These are phyloP conservation scores for Aurelia sp. DNA, from an alignment of 30 jellyfish, hydroid and myxozoan species.

Conservation along the genomic window DNA sequence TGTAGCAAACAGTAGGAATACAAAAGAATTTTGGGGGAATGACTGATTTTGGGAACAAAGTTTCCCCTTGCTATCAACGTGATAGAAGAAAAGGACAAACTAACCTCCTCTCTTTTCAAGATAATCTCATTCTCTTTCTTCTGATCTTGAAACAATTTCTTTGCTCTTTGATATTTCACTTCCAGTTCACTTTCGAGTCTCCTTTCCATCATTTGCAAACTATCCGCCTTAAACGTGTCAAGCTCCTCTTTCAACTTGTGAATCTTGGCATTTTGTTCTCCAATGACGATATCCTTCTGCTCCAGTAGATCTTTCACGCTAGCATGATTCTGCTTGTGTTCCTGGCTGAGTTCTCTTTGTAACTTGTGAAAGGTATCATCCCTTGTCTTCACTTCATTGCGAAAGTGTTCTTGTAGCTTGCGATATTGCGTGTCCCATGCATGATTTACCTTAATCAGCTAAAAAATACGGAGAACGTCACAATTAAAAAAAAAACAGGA, in stretches of 20 bases:
- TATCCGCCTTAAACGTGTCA: constrained; percentile 16
- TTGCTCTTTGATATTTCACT: constrained; percentile 42
- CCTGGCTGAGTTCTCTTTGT: constrained; percentile 54
- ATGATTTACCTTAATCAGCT: constrained; percentile 65
- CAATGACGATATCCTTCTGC: constrained; percentile 40
- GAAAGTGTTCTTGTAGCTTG: constrained; percentile 27
- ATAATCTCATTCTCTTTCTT: constrained; percentile 38
- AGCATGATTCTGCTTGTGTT: constrained; percentile 22
- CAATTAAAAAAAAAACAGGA: not conserved
- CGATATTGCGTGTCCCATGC: constrained; percentile 73
- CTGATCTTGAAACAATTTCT: constrained; percentile 48
- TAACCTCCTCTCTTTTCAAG: constrained; percentile 40
- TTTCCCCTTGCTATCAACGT: not conserved
- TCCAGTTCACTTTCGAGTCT: constrained; percentile 27
- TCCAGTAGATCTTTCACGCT: constrained; percentile 26
- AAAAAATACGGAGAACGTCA: not conserved
- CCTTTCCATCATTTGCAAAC: constrained; percentile 18
- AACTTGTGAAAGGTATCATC: constrained; percentile 35
- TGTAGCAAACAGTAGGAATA: no score
- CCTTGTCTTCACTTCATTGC: constrained; percentile 26
- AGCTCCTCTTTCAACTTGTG: constrained; percentile 45
- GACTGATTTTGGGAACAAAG: no score
- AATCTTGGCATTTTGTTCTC: constrained; percentile 31
- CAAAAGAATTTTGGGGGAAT: no score
- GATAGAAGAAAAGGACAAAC: not conserved